Percentiles rank a stretch among this genome's conserved stretches.
phyloP scores from a whole-genome alignment of 1,140 invertebrate species.

The Liolophura sinensis region DNA sequence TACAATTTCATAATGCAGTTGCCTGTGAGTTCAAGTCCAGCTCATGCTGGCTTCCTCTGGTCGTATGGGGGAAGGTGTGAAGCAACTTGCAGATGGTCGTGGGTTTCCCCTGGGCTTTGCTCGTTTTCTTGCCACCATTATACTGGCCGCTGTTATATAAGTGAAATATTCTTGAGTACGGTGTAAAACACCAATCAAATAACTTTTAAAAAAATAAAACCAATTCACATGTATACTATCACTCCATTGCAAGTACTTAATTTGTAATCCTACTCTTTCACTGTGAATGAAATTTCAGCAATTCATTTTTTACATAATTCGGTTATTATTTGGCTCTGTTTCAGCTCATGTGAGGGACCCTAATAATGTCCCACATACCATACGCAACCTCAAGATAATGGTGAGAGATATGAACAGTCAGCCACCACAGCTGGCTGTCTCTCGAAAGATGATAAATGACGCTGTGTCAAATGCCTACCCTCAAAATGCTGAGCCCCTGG shows the following conservation, averaged over 20 bases:
- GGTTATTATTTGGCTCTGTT: constrained; percentile 12
- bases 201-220: too few relatives aligned
- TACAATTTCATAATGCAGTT: too few relatives aligned
- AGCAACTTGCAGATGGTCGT: too few relatives aligned
- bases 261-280: neutral
- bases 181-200: too few relatives aligned
- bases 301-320: neutral
- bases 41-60: too few relatives aligned
- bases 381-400: constrained; percentile 80
- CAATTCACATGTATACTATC: too few relatives aligned
- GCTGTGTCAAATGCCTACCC: constrained; percentile 75
- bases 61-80: too few relatives aligned
- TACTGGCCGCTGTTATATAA: too few relatives aligned
- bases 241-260: neutral
- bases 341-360: constrained; percentile 78
- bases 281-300: neutral
- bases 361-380: constrained; percentile 70
- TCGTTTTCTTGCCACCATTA: too few relatives aligned
- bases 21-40: too few relatives aligned
- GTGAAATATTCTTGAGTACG: too few relatives aligned
- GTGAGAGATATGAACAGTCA: constrained; percentile 80
- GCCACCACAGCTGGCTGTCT: constrained; percentile 79
- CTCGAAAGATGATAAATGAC: constrained; percentile 84
- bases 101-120: too few relatives aligned
- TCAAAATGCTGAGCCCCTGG: constrained; percentile 61